Conservation (phyloP, 2,797 vertebrate genomes). For the Aulostomus chinensis region DNA sequence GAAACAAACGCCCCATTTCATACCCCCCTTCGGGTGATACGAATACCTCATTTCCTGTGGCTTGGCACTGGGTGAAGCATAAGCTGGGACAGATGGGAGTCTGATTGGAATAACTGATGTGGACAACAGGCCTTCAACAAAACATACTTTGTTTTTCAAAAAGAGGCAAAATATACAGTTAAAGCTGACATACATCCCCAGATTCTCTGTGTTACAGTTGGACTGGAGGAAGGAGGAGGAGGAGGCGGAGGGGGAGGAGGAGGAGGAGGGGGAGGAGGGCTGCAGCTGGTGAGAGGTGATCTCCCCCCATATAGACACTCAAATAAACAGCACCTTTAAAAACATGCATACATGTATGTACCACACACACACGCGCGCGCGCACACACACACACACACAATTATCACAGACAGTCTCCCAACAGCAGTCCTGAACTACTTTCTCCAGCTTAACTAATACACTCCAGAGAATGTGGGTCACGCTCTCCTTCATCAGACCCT, state of each 20-base stretch:
- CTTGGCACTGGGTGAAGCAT: constrained; percentile 62
- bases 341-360: constrained; percentile 25
- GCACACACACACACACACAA: not conserved
- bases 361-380: constrained; percentile 5
- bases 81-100: constrained; percentile 78
- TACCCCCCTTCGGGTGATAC: constrained; percentile 65
- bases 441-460: constrained; percentile 43
- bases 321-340: constrained; percentile 56
- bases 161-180: constrained; percentile 58
- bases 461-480: constrained; percentile 50
- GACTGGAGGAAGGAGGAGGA: constrained; percentile 18
- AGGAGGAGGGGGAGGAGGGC: not conserved
- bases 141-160: constrained; percentile 76
- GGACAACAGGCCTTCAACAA: constrained; percentile 70
- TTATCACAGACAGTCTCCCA: constrained; percentile 9
- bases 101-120: constrained; percentile 80
- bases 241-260: not conserved
- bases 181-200: constrained; percentile 30
- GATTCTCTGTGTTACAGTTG: constrained; percentile 9
- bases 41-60: constrained; percentile 85
- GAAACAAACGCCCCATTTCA: constrained; percentile 82
- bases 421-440: constrained; percentile 31
- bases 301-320: constrained; percentile 29
- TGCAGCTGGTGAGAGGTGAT: constrained; percentile 48
- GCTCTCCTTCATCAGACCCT: constrained; percentile 47